Percentiles rank a stretch among this genome's conserved stretches.
Evolutionary conservation across 2,888 invertebrate species (phyloP).

Genomic region (Sclerodermus sp.): DNA sequence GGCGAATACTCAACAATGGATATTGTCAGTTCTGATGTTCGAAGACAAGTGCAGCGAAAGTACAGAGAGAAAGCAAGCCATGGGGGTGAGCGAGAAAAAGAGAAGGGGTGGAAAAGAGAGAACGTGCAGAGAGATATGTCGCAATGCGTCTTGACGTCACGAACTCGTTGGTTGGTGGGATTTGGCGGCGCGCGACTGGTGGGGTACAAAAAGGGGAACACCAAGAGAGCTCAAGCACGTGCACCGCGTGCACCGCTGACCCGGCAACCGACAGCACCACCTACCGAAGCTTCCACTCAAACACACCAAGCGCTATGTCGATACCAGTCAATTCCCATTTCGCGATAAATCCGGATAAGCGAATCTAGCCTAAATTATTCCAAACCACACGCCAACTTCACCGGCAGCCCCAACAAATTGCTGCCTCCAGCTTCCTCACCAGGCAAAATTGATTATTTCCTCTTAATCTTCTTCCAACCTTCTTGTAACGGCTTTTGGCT

Average conservation of each 20-base stretch:
- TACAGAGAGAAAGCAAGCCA: slow-evolving; percentile 12
- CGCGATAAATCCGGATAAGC: slow-evolving; percentile 4
- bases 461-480: no score
- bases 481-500: no score
- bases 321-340: slow-evolving; percentile 10
- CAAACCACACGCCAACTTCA: slow-evolving; percentile 3
- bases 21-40: background rate
- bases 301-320: background rate
- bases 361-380: slow-evolving; percentile 7
- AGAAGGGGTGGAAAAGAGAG: slow-evolving; percentile 14
- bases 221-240: slow-evolving; percentile 25
- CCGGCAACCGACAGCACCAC: background rate
- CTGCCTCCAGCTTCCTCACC: background rate
- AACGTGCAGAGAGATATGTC: slow-evolving; percentile 45
- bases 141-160: slow-evolving; percentile 56
- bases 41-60: background rate
- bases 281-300: background rate
- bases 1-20: background rate
- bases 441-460: no score
- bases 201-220: slow-evolving; percentile 17
- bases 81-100: slow-evolving; percentile 10
- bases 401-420: background rate
- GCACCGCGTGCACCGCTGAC: slow-evolving; percentile 24
- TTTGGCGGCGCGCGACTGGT: slow-evolving; percentile 18
- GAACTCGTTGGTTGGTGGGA: slow-evolving; percentile 45